phyloP scores from a whole-genome alignment of 1,140 invertebrate genomes.

The Drosophila sturtevanti region DNA sequence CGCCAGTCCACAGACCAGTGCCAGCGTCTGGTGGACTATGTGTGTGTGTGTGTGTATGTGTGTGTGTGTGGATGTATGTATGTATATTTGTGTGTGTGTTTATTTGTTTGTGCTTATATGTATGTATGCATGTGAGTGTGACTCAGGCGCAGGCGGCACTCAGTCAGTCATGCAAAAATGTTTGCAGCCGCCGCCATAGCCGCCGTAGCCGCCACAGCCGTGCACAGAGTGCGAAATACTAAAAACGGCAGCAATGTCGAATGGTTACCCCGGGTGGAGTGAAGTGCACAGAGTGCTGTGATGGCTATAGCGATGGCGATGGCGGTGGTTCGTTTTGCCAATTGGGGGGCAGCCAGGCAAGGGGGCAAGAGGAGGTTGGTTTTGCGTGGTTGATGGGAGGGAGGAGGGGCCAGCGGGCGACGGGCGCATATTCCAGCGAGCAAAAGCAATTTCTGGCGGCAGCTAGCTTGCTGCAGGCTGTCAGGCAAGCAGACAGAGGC shows the following conservation, averaged over 20 bases:
- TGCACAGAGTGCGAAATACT: constrained; percentile 78
- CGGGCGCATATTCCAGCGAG: constrained; percentile 60
- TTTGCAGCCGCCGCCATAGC: constrained; percentile 54
- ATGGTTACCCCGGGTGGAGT: constrained; percentile 20
- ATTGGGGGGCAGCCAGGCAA: background rate
- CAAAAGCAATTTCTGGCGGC: constrained; percentile 80
- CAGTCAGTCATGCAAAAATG: constrained; percentile 80
- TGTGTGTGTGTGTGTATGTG: constrained; percentile 26
- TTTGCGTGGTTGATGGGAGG: background rate
- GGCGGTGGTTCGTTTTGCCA: constrained; percentile 1
- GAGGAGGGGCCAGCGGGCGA: constrained; percentile 30
- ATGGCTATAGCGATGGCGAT: constrained; percentile 14
- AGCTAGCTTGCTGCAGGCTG: constrained; percentile 50
- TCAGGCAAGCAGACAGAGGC: constrained; percentile 34
- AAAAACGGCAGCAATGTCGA: constrained; percentile 64
- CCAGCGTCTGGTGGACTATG: constrained; percentile 53
- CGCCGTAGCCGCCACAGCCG: constrained; percentile 22
- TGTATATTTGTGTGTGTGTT: constrained; percentile 25
- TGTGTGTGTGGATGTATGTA: too few relatives aligned
- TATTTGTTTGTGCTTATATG: background rate
- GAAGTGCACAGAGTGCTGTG: constrained; percentile 36
- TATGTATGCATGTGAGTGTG: constrained; percentile 65
- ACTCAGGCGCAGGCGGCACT: constrained; percentile 65
- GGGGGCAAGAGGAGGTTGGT: background rate
- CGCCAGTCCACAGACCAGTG: constrained; percentile 63